phyloP scores from a whole-genome alignment of 2,113 vertebrate genomes.

The Leptosomus discolor region DNA sequence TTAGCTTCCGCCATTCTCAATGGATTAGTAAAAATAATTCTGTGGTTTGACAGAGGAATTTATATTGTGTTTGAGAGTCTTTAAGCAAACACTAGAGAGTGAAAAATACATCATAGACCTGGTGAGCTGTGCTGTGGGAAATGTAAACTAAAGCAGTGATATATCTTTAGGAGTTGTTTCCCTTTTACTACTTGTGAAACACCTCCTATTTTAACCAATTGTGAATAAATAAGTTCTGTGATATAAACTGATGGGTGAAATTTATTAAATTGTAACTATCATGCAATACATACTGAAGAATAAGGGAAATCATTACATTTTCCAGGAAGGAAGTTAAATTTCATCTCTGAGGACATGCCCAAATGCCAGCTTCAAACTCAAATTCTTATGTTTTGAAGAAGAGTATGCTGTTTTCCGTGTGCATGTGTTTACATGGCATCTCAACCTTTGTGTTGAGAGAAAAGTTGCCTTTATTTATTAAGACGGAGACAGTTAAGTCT shows the following conservation, averaged over 20 bases:
- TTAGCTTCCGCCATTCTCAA: slow-evolving; percentile 56
- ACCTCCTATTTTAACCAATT: slow-evolving; percentile 40
- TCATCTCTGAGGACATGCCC: not conserved
- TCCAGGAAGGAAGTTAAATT: not conserved
- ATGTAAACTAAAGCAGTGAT: slow-evolving; percentile 26
- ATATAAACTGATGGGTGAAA: slow-evolving; percentile 7
- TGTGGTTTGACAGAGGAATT: slow-evolving; percentile 62
- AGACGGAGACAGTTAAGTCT: not conserved
- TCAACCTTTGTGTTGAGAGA: not conserved
- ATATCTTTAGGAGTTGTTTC: slow-evolving; percentile 44
- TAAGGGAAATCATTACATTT: not conserved
- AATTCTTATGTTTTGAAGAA: not conserved
- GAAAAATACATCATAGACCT: slow-evolving; percentile 65
- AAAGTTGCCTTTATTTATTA: not conserved
- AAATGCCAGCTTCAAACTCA: not conserved
- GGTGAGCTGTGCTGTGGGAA: slow-evolving; percentile 12
- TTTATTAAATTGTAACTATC: not conserved
- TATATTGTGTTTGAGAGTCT: slow-evolving; percentile 66
- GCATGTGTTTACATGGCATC: not conserved
- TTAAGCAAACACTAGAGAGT: slow-evolving; percentile 62
- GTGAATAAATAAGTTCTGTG: slow-evolving; percentile 2
- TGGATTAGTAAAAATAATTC: slow-evolving; percentile 68
- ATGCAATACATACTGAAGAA: slow-evolving; percentile 24
- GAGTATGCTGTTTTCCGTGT: not conserved
- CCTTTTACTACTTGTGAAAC: slow-evolving; percentile 30